Conservation (phyloP, 1,140 invertebrate species). For the Conopomorpha cramerella region DNA sequence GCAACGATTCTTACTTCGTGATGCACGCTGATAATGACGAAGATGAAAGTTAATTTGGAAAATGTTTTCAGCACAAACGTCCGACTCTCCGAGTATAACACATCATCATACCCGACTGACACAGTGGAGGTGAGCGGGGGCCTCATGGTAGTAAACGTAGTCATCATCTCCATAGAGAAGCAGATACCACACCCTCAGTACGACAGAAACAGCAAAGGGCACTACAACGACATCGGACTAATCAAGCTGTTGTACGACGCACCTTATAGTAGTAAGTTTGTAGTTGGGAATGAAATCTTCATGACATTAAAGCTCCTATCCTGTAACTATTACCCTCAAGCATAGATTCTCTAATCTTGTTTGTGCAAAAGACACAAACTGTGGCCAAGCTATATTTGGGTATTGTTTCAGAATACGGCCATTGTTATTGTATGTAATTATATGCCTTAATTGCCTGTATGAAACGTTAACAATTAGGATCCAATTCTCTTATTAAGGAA, state of each 20-base stretch:
- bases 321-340: background rate
- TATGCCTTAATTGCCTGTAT: too few relatives aligned
- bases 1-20: too few relatives aligned
- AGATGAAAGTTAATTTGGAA: too few relatives aligned
- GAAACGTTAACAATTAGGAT: too few relatives aligned
- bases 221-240: slow-evolving; percentile 37
- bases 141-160: slow-evolving; percentile 3
- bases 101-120: slow-evolving; percentile 3
- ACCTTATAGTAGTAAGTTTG: slow-evolving; percentile 20
- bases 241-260: slow-evolving; percentile 18
- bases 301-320: background rate
- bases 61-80: slow-evolving; percentile 22
- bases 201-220: slow-evolving; percentile 10
- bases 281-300: background rate
- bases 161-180: slow-evolving; percentile 23
- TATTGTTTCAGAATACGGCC: too few relatives aligned
- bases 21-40: too few relatives aligned
- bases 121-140: slow-evolving; percentile 8
- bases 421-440: too few relatives aligned
- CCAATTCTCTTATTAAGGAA: too few relatives aligned
- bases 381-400: too few relatives aligned
- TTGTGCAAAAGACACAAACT: too few relatives aligned
- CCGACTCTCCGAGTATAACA: slow-evolving; percentile 28
- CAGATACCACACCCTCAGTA: slow-evolving; percentile 26
- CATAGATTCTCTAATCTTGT: background rate